Conservation (phyloP, 2,888 invertebrate genomes). For the Sialis lutaria region DNA sequence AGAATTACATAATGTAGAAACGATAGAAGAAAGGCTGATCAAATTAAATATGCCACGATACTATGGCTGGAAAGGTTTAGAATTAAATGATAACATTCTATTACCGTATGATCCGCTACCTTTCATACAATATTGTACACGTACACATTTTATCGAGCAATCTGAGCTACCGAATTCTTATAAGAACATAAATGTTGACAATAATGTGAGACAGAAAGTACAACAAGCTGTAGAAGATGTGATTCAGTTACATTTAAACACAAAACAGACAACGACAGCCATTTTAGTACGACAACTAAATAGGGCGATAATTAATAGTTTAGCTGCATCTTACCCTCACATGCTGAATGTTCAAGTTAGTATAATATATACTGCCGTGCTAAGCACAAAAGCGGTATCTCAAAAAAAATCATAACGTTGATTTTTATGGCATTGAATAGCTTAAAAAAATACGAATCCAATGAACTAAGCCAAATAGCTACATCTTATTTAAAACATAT, state of each 20-base stretch:
- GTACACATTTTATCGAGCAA: slow-evolving; percentile 48
- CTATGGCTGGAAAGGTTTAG: slow-evolving; percentile 54
- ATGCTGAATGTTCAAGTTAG: slow-evolving; percentile 40
- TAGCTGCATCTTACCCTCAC: slow-evolving; percentile 41
- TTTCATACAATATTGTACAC: slow-evolving; percentile 57
- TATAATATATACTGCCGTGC: no score
- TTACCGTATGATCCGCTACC: slow-evolving; percentile 51
- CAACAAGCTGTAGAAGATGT: slow-evolving; percentile 20
- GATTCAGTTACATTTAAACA: slow-evolving; percentile 28
- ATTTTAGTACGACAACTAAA: slow-evolving; percentile 39
- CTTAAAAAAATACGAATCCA: no score
- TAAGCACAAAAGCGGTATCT: no score
- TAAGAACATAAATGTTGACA: slow-evolving; percentile 11
- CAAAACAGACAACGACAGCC: slow-evolving; percentile 31
- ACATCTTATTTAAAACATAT: no score
- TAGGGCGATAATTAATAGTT: slow-evolving; percentile 40
- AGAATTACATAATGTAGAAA: slow-evolving; percentile 42
- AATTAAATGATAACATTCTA: slow-evolving; percentile 36
- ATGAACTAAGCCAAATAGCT: no score
- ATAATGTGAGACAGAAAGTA: slow-evolving; percentile 26
- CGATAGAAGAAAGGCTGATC: slow-evolving; percentile 71
- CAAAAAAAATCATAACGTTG: no score
- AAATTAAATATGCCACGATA: slow-evolving; percentile 68
- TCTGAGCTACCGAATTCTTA: slow-evolving; percentile 43
- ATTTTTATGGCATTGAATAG: no score